Conservation (phyloP, 2,888 invertebrate genomes). For the Agrotis exclamationis region DNA sequence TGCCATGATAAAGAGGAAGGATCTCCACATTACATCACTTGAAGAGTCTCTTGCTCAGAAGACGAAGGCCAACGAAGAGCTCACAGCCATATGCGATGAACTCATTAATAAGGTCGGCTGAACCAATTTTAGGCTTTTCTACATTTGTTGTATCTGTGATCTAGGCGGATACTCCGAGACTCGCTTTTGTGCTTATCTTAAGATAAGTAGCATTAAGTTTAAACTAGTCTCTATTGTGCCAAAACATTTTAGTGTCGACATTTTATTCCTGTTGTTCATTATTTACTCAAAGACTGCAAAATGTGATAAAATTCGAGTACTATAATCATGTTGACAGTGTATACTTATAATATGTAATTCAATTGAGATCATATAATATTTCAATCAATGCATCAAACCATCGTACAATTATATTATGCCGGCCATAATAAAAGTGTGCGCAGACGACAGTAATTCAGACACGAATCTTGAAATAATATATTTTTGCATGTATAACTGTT, state of each 20-base stretch:
- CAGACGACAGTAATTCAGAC: conserved; percentile 52
- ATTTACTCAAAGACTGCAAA: conserved; percentile 80
- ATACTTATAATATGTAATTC: conserved; percentile 50
- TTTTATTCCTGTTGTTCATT: conserved; percentile 71
- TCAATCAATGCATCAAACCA: conserved; percentile 46
- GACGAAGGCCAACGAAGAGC: conserved; percentile 96
- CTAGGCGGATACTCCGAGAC: conserved; percentile 74
- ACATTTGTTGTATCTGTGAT: conserved; percentile 75
- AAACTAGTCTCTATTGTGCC: conserved; percentile 80
- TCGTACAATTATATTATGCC: conserved; percentile 81
- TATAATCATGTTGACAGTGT: conserved; percentile 65
- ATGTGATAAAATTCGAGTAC: conserved; percentile 80
- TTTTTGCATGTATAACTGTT: conserved; percentile 71
- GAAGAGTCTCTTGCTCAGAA: conserved; percentile 96
- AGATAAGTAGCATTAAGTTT: conserved; percentile 82
- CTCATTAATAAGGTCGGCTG: conserved; percentile 93
- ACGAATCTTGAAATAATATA: conserved; percentile 54
- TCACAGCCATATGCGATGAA: conserved; percentile 98
- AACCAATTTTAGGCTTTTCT: conserved; percentile 71
- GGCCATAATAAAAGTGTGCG: conserved; percentile 77
- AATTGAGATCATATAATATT: conserved; percentile 53
- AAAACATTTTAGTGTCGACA: conserved; percentile 74
- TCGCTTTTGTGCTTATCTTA: conserved; percentile 82
- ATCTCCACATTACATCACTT: conserved; percentile 95
- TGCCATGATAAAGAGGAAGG: conserved; percentile 96